Conservation (phyloP, 1,140 invertebrate genomes). For the Brachionus koreanus region DNA sequence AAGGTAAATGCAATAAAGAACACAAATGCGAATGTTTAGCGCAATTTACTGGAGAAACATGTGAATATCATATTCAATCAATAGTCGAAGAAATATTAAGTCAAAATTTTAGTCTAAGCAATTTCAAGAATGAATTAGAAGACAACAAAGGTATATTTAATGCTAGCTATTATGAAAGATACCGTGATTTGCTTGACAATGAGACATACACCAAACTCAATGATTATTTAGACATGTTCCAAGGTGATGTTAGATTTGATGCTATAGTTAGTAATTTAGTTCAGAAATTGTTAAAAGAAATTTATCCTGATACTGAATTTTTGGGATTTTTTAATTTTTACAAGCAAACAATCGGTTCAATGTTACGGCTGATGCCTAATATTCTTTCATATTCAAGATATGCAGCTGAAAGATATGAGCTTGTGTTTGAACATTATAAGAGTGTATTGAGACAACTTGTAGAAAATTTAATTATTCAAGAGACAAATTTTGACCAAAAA, state of each 20-base stretch:
- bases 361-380: not conserved
- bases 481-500: not conserved
- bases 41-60: slow-evolving; percentile 15
- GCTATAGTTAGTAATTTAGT: slow-evolving; percentile 1
- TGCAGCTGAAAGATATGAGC: not conserved
- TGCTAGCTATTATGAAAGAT: slow-evolving; percentile 7
- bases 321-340: not conserved
- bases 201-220: not conserved
- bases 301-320: slow-evolving; percentile 39
- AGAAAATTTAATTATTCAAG: not conserved
- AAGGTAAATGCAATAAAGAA: not conserved
- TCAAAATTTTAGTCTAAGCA: not conserved
- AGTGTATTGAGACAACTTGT: not conserved
- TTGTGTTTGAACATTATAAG: slow-evolving; percentile 13
- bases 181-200: not conserved
- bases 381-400: slow-evolving; percentile 26
- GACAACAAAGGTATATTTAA: not conserved
- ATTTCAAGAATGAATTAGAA: not conserved
- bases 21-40: not conserved
- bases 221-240: slow-evolving; percentile 14
- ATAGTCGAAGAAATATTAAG: not conserved
- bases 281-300: slow-evolving; percentile 11
- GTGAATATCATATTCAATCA: not conserved
- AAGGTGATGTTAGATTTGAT: slow-evolving; percentile 1
- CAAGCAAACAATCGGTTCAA: not conserved